Evolutionary conservation across 2,113 vertebrate species (phyloP), one percentile per base, ranked within the genome.

Genomic region (Oreochromis niloticus): DNA sequence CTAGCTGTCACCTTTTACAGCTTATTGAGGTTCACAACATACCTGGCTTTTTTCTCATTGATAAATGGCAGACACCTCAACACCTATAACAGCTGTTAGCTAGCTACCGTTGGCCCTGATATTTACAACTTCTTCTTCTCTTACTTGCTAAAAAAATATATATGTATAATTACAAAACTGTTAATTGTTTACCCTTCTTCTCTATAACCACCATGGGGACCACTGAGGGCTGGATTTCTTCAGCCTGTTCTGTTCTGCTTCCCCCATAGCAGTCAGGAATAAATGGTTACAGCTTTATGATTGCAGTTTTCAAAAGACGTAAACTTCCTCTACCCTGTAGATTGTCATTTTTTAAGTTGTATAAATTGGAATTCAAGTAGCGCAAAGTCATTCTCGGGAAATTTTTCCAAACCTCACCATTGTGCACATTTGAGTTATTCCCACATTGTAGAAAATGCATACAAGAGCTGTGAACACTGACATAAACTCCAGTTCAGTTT

Each of bases 21-120:
- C 46, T 78, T 48, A 0, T 17, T 30, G 0, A 5, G 43, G 32
- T 19, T 78, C 16, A 0, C 1, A 19, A 19, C 16, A 6, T 50
- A 13, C 2, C 46, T n/a, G 17, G 27, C 3, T n/a, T 32, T 10
- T 56, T 78, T 78, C 9, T 19, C 46, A 52, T 5, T 78, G 73
- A 78, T 52, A n/a, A 78, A 78, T 8, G 16, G 24, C 10, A 52
- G 30, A 52, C 46, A 78, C 43, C 71, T 32, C 43, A 78, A 50
- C 2, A 50, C 10, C 39, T 41, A 41, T 41, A 41, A 41, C 50
- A 52, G 50, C 50, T 52, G 17, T 16, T 22, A 22, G 9, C 2
- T 55, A 9, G 9, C 52, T 22, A 9, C 4, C 19, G 11, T 55
- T n/a, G 8, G 8, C 19, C 22, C 4, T 22, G 9, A 22, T 22